Conservation (phyloP, 2,797 vertebrate genomes). For the Melopsittacus undulatus region DNA sequence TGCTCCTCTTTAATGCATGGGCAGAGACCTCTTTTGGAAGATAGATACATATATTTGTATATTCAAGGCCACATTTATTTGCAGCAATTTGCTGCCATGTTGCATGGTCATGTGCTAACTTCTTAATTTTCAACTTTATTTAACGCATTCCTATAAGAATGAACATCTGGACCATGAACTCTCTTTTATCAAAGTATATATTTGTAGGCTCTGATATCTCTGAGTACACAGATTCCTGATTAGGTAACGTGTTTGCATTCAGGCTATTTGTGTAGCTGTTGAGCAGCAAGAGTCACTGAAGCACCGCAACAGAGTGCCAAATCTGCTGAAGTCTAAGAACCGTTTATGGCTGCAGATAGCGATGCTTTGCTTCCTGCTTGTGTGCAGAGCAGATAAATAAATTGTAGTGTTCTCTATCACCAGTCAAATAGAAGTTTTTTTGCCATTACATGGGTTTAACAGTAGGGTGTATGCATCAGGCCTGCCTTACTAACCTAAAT, state of each 20-base stretch:
- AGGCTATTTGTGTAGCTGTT: constrained; percentile 18
- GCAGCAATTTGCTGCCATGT: neutral
- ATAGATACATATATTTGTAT: neutral
- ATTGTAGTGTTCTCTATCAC: constrained; percentile 3
- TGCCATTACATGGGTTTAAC: neutral
- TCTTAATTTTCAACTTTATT: constrained; percentile 4
- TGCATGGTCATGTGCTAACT: neutral
- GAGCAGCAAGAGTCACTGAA: constrained; percentile 29
- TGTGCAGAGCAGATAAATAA: constrained; percentile 32
- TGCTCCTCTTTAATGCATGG: neutral
- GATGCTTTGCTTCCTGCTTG: neutral
- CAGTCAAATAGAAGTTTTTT: constrained; percentile 14
- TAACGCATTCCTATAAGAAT: constrained; percentile 13
- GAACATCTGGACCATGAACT: constrained; percentile 41
- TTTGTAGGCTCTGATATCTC: constrained; percentile 44
- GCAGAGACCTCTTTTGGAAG: neutral
- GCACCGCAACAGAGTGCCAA: neutral
- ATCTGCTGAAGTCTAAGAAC: constrained; percentile 31
- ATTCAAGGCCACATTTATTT: neutral
- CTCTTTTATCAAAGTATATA: constrained; percentile 49
- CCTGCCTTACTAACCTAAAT: neutral
- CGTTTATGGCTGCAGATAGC: constrained; percentile 1
- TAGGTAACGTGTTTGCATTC: constrained; percentile 41
- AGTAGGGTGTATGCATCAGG: neutral
- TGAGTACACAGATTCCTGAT: constrained; percentile 60